phyloP scores from a whole-genome alignment of 2,888 invertebrate species.

The Nemoura dubitans region DNA sequence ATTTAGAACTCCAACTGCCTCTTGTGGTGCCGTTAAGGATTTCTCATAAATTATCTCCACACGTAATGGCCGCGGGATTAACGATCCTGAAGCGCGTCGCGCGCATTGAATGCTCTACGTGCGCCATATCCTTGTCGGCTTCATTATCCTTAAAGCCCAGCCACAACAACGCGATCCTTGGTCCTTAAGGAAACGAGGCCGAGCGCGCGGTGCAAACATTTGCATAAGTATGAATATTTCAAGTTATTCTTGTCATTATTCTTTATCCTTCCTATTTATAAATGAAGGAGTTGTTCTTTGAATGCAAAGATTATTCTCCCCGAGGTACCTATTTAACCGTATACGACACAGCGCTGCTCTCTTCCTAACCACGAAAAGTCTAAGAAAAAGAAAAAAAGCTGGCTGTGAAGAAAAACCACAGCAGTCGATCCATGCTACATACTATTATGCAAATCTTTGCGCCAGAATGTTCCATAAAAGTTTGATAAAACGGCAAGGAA shows the following conservation, averaged over 20 bases:
- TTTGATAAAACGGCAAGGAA: not conserved
- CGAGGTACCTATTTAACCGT: not conserved
- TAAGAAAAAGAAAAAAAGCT: not conserved
- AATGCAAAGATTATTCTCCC: not conserved
- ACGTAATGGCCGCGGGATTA: not conserved
- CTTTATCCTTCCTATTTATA: not conserved
- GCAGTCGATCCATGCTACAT: not conserved
- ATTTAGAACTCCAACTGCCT: not conserved
- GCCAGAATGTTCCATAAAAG: not conserved
- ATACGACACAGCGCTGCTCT: not conserved
- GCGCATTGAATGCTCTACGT: not conserved
- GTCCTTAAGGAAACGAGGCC: not conserved
- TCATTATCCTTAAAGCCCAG: not conserved
- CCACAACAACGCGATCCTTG: not conserved
- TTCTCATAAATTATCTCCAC: not conserved
- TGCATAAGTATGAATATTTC: conserved; percentile 7
- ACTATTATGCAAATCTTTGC: not conserved
- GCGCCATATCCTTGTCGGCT: not conserved
- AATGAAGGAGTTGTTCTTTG: conserved; percentile 7
- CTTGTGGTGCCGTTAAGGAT: not conserved
- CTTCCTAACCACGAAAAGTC: not conserved
- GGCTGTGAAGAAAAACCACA: not conserved
- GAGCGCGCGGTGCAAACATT: not conserved
- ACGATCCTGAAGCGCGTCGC: not conserved
- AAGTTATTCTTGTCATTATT: not conserved